Evolutionary conservation across 1,140 invertebrate genomes (phyloP), one percentile per base, ranked within the genome.

Genomic region (Drosophila ercepeae): DNA sequence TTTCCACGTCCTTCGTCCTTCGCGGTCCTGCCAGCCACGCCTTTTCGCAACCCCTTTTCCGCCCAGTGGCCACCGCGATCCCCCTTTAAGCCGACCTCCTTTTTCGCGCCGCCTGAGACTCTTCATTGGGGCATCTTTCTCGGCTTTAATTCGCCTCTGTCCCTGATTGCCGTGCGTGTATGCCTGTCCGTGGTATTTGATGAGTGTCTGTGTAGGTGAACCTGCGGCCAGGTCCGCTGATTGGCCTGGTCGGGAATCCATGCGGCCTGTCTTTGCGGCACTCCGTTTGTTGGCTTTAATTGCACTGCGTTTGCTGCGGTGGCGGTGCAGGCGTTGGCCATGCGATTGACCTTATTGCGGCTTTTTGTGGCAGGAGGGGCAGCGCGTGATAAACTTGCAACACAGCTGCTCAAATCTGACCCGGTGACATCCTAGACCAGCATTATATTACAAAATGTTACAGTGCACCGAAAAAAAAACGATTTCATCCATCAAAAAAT

Each of bases 321-420:
- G 58, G 25, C 36, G 36, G 21, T 18, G n/a, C 49, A 5, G 45
- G 51, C 46, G 23, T 23, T 25, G 60, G 51, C 48, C 58, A 39
- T 54, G 49, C 72, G 72, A 81, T 84, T 84, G 82, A 71, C 82
- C 81, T 53, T 77, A 86, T 88, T 88, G 82, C 63, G 79, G 79
- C 59, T 59, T 64, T 42, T 44, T 44, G 42, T 21, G 29, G 29
- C 29, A 32, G 9, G 9, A 9, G 9, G 0, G 9, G 29, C 29
- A 21, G 29, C 46, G 45, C 23, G 36, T 60, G 68, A 79, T 81
- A 74, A 68, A 51, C 44, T 73, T 39, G 48, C 70, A 23, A 5
- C 49, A 27, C 61, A 67, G 60, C 60, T 53, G 46, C 14, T 39
- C 50, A 52, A 44, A 48, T 19, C 13, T 13, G 11, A 36, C 39